phyloP scores from a whole-genome alignment of 30 jellyfish, hydroid and myxozoan species.

The Mastigias papua region DNA sequence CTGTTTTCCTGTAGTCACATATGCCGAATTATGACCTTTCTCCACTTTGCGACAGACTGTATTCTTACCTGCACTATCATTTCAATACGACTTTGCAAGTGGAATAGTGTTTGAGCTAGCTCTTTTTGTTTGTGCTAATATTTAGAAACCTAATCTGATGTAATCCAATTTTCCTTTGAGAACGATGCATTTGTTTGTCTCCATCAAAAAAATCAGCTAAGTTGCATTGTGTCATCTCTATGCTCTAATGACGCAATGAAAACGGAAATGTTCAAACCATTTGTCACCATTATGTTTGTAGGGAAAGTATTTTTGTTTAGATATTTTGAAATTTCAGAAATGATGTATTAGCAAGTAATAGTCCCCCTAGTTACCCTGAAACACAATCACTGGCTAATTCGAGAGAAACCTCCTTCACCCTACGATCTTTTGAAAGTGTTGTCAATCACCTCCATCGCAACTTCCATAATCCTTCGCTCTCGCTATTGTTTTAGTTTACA shows the following conservation, averaged over 20 bases:
- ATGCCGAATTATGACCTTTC: neutral
- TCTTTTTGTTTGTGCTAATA: neutral
- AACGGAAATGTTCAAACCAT: neutral
- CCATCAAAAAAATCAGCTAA: neutral
- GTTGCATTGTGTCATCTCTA: neutral
- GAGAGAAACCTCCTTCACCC: too few relatives aligned
- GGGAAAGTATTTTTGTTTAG: too few relatives aligned
- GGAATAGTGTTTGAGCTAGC: neutral
- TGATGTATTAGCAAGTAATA: too few relatives aligned
- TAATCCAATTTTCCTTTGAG: conserved; percentile 13
- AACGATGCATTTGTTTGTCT: conserved; percentile 9
- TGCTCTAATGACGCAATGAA: neutral
- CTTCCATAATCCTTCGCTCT: too few relatives aligned
- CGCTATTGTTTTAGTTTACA: too few relatives aligned
- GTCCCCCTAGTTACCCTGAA: too few relatives aligned
- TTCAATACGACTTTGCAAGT: neutral
- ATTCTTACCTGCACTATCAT: neutral
- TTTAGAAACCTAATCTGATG: neutral
- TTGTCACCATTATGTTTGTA: neutral
- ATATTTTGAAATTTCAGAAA: too few relatives aligned
- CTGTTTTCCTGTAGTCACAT: neutral
- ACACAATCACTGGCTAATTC: too few relatives aligned
- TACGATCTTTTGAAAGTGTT: too few relatives aligned
- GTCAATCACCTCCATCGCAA: too few relatives aligned
- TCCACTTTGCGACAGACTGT: neutral